phyloP scores from a whole-genome alignment of 2,888 invertebrate species.

The Clanis bilineata region DNA sequence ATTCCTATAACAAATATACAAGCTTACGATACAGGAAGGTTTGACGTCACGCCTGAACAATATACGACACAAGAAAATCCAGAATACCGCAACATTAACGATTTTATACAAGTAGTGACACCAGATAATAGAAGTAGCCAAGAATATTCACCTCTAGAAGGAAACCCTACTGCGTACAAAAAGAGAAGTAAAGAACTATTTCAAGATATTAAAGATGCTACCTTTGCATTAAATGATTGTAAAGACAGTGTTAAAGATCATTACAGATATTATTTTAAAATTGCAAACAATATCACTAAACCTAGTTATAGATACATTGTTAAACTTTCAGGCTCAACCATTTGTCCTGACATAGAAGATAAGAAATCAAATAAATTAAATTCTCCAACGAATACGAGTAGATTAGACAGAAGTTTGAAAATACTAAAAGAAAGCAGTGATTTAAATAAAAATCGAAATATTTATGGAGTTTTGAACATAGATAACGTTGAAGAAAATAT shows the following conservation, averaged over 20 bases:
- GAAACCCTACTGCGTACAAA: background rate
- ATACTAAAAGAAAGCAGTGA: background rate
- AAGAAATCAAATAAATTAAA: background rate
- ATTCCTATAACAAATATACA: slow-evolving; percentile 26
- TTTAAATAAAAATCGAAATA: background rate
- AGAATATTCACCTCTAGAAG: background rate
- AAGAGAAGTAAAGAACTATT: background rate
- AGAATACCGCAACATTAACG: background rate
- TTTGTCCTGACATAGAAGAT: background rate
- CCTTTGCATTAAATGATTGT: background rate
- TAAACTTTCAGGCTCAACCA: slow-evolving; percentile 1
- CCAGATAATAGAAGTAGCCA: background rate
- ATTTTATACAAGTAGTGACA: background rate
- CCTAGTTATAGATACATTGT: slow-evolving; percentile 3
- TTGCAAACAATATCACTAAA: background rate
- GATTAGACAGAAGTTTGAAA: slow-evolving; percentile 9
- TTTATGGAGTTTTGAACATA: background rate
- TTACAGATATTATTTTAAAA: slow-evolving; percentile 4
- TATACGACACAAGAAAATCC: background rate
- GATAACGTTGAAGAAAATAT: background rate
- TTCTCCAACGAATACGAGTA: background rate
- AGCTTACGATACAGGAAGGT: slow-evolving; percentile 17
- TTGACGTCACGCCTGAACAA: background rate
- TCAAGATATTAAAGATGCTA: background rate
- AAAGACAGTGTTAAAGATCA: background rate